Evolutionary conservation across 2,888 invertebrate genomes (phyloP), one percentile per base, ranked within the genome.

Genomic region (Caenorhabditis virilis): DNA sequence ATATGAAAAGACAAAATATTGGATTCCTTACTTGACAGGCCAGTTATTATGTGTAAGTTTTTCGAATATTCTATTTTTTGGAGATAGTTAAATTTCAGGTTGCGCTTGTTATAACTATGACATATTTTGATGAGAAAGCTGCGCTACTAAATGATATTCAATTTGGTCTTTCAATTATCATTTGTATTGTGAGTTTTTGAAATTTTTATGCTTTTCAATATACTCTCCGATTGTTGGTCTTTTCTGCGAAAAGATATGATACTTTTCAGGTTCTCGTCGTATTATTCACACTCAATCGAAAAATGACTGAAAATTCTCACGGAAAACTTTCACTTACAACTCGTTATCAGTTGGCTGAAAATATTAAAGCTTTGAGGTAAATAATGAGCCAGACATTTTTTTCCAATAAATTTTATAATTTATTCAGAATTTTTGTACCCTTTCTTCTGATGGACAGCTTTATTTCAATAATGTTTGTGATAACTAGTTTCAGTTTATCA

Each of bases 391-490:
- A n/a, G n/a, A n/a, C n/a, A 30, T 30, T 30, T 30, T 30, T 9
- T 9, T 30, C 30, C 30, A 30, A 30, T 9, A 30, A 30, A 30
- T 4, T 15, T 16, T 26, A 1, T 43, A 25, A n/a, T 42, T n/a
- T 53, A n/a, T n/a, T n/a, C n/a, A 61, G 63, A 38, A 64, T 64
- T 25, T 54, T 64, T 16, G 63, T 64, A 13, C 63, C 63, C 11
- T 58, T 64, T 23, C 57, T 64, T 39, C 52, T 64, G 3, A 36
- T 64, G 2, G 63, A 64, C 47, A 58, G 53, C 30, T 36, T 48
- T 2, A 64, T 64, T 5, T 54, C 54, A 4, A n/a, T 58, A 20
- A 58, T 64, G 57, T 58, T 58, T 33, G 54, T 58, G 2, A n/a
- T 64, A 27, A 58, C 63, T 0, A 54, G 52, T 15, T 54, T 53